Base-by-base conservation (phyloP, 2,113 vertebrate species). In the Ardeotis arabs region DNA sequence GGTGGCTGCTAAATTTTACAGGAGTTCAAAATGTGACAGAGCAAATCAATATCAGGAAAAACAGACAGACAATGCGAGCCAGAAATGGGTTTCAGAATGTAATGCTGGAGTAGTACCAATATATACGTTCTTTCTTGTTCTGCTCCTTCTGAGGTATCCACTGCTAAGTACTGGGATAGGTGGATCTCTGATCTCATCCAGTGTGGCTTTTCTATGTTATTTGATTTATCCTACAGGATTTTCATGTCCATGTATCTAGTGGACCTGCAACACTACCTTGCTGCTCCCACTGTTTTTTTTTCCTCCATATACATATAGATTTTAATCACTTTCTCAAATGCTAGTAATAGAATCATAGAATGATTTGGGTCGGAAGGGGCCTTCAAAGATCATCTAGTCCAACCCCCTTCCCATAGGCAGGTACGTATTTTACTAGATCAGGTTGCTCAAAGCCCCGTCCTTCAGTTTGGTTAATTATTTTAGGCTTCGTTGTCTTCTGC, bases 251-350 rank as follows among this genome's bases (percentile, higher is more conserved):
- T 33, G 22, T 15, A 18, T 17, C 27, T 82, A 23, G 49, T 56
- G 35, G 21, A 21, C 18, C 39, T 67, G 39, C 37, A 47, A 52
- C 22, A 24, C 45, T 67, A n/a, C 60, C 21, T 67, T 74, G 47
- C 53, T 47, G 55, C 39, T 60, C 7, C 28, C 24, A 14, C 21
- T 27, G 29, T 35, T 29, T 31, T 45, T 9, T 49, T 83, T 41
- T 41, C 41, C 27, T 66, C 24, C 1, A 0, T 10, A 6, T 29
- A 31, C 2, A 9, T 47, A 13, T 3, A 4, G n/a, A 23, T 28
- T 84, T 84, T 53, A 60, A 47, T 72, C 25, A 11, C 15, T 68
- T 67, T n/a, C 25, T 78, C 18, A 56, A 74, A 68, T 50, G 22
- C 4, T 11, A 62, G 16, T 31, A 24, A 24, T 45, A 33, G 24